phyloP scores from a whole-genome alignment of 2,113 vertebrate genomes.

The Rousettus leschenaultii region DNA sequence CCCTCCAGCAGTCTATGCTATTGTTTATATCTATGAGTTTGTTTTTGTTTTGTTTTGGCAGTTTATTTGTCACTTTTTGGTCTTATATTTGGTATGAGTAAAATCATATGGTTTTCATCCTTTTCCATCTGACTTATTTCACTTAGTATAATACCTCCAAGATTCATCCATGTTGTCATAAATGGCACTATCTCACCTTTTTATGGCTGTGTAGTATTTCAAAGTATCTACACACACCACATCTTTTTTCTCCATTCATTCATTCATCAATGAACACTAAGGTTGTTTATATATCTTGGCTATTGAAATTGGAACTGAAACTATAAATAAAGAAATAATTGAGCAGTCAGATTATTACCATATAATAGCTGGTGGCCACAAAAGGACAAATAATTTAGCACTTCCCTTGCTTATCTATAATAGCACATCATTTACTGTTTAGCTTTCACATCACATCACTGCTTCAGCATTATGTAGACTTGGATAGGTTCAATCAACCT shows the following conservation, averaged over 20 bases:
- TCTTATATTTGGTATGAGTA: not conserved
- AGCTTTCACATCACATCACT: not conserved
- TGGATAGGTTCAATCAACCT: not conserved
- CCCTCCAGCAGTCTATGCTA: not conserved
- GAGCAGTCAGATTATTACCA: not conserved
- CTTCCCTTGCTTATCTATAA: not conserved
- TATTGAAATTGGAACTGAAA: not conserved
- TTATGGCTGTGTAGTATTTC: not conserved
- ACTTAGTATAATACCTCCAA: not conserved
- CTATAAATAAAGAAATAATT: not conserved
- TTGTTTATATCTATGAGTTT: not conserved
- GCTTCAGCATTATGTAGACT: not conserved
- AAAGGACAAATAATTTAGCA: not conserved
- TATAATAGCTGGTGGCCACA: not conserved
- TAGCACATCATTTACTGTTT: not conserved
- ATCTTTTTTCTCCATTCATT: not conserved
- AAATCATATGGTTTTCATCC: not conserved
- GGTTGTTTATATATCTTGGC: not conserved
- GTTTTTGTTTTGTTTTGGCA: not conserved
- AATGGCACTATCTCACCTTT: not conserved
- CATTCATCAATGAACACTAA: not conserved
- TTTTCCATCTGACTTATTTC: not conserved
- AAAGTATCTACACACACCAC: not conserved
- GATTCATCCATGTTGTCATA: not conserved
- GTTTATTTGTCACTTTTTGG: not conserved